Base-by-base conservation (phyloP, 35 echinoderm and acorn worm species). In the Hemicentrotus pulcherrimus region DNA sequence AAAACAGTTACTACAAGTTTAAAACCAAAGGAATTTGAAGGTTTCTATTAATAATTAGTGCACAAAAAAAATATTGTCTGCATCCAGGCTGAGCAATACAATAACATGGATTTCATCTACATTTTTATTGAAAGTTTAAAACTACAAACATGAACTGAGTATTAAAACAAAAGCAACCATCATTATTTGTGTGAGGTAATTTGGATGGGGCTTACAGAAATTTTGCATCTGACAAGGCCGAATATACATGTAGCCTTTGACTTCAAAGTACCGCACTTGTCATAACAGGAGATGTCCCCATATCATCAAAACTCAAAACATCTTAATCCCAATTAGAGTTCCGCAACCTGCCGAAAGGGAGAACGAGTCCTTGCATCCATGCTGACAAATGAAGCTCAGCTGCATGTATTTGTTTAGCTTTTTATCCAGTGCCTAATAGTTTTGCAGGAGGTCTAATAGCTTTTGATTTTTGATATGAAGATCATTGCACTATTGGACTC, bases 401-500 rank as follows among this genome's bases (percentile, higher is more conserved):
- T 78, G 65, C 28, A n/a, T 78, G 65, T 78, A 78, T 78, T 78
- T 78, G 65, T 78, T 28, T 28, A 78, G 19, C 65, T 2, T 78
- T 78, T n/a, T 78, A 28, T 78, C 65, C 65, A 1, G 65, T 4
- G 65, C 65, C 65, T 78, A 78, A 78, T 28, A 78, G 65, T 78
- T 78, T 78, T 78, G 65, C 65, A 78, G 65, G 65, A 78, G 65
- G 65, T 78, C 65, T 78, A 78, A 28, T 28, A 78, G 19, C 19
- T 22, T 16, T 78, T 78, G 19, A n/a, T 28, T 78, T 78, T 78
- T 78, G 24, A n/a, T 78, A 78, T 78, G 15, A 22, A 5, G 65
- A 78, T 78, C 65, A 78, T 78, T 78, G 65, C 65, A 78, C 65
- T 78, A 78, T 78, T 78, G 24, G 65, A 78, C 65, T 78, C 65